Evolutionary conservation across 1,140 invertebrate species (phyloP), one percentile per base, ranked within the genome.

Genomic region (Lordiphosa collinella): DNA sequence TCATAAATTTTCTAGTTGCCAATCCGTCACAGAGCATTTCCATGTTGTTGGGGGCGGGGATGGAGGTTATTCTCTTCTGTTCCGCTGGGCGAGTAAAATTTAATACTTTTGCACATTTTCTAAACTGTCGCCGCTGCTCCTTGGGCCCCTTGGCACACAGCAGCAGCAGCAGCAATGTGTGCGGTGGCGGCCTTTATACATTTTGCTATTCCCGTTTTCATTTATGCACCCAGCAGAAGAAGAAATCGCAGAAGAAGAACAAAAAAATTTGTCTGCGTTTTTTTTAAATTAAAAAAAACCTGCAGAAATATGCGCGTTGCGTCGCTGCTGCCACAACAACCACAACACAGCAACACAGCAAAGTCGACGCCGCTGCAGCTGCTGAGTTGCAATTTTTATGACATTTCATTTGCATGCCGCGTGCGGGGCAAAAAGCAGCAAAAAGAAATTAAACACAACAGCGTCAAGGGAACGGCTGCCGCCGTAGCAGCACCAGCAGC

Each of bases 361-460:
- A 65, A 60, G 66, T 65, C 64, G 60, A 65, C 59, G 61, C 43
- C 41, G 41, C 64, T 59, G 64, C 65, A 50, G 48, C 64, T 62
- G 64, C 54, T 54, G 56, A 62, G 49, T 57, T 70, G 65, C 57
- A 70, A 70, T 70, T 68, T 73, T 73, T 73, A 73, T 67, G 63
- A 67, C 63, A 73, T 73, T 73, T 73, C 70, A 74, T 73, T 73
- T 74, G 65, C 64, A 68, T 73, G 69, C 70, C 48, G 63, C 61
- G 57, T 40, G 11, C 31, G n/a, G 31, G 31, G 14, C 44, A 47
- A 46, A 41, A 40, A 18, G 57, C 58, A 59, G 53, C 62, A 57
- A 67, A 66, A 67, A 67, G 63, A 66, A 67, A 67, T 67, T 67
- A 67, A 67, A 67, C 63, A 67, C 63, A 67, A 67, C 62, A 64